Conservation (phyloP, 2,113 vertebrate genomes). For the Tylochromis polylepis region DNA sequence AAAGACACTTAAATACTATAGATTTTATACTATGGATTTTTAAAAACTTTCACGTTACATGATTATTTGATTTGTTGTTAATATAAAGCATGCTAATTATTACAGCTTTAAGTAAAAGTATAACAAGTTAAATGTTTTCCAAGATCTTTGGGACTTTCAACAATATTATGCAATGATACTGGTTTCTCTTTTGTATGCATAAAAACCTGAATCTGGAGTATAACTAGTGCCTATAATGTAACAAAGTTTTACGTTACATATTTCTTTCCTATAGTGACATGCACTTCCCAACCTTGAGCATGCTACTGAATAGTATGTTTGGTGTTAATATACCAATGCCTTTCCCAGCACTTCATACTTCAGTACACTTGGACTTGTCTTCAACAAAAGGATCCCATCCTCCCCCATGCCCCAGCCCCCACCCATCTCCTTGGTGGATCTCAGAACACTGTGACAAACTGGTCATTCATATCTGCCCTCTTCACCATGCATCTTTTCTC, state of each 20-base stretch:
- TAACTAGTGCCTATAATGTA: no score
- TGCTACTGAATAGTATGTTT: background rate
- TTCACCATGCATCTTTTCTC: constrained; percentile 24
- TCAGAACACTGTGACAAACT: constrained; percentile 29
- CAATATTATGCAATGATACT: background rate
- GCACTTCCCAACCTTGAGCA: background rate
- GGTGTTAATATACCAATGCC: background rate
- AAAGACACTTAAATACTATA: background rate
- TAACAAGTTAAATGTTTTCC: background rate
- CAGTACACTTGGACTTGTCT: background rate
- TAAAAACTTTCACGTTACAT: background rate
- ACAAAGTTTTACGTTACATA: no score
- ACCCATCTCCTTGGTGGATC: background rate
- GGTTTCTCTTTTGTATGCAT: background rate
- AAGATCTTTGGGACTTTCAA: background rate
- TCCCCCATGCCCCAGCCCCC: background rate
- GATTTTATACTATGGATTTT: accelerated
- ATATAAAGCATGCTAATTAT: background rate
- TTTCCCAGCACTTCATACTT: background rate
- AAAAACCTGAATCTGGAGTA: background rate
- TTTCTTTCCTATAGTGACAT: background rate
- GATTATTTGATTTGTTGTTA: background rate
- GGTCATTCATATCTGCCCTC: constrained; percentile 13
- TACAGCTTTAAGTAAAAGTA: background rate
- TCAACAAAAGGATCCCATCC: background rate